Conservation (phyloP, 2,113 vertebrate species). For the Numida meleagris region DNA sequence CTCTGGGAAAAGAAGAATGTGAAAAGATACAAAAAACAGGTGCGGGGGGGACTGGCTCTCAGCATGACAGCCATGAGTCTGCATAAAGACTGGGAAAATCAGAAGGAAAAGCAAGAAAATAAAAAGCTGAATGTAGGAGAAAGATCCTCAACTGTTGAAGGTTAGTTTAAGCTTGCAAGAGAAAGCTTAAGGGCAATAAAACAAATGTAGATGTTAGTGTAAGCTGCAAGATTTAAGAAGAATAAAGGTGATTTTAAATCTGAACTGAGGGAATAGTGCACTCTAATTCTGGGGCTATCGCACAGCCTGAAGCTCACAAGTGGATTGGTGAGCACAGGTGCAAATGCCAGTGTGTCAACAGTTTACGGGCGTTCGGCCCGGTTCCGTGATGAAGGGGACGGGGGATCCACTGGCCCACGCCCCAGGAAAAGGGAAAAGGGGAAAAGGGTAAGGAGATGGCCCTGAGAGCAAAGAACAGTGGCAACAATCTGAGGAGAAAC, state of each 20-base stretch:
- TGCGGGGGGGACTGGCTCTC: not conserved
- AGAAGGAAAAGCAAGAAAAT: not conserved
- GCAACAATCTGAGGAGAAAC: no score
- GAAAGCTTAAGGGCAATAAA: not conserved
- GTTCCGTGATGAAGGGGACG: no score
- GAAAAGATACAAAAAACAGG: not conserved
- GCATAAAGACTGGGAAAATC: not conserved
- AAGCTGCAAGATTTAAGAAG: not conserved
- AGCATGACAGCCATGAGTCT: not conserved
- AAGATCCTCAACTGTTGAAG: not conserved
- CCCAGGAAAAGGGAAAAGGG: no score
- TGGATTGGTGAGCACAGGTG: not conserved
- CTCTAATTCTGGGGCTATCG: not conserved
- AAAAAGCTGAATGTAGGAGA: accelerated
- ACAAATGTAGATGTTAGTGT: not conserved
- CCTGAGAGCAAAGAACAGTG: no score
- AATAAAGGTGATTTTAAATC: not conserved
- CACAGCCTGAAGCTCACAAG: not conserved
- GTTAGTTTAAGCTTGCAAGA: not conserved
- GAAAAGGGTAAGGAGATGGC: no score
- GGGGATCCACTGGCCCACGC: no score
- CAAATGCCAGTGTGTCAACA: no score
- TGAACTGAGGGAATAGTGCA: not conserved
- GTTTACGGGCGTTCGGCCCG: no score
- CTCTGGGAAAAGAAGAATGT: not conserved